Evolutionary conservation across 1,140 invertebrate genomes (phyloP), one percentile per base, ranked within the genome.

Genomic region (Solenopsis invicta): DNA sequence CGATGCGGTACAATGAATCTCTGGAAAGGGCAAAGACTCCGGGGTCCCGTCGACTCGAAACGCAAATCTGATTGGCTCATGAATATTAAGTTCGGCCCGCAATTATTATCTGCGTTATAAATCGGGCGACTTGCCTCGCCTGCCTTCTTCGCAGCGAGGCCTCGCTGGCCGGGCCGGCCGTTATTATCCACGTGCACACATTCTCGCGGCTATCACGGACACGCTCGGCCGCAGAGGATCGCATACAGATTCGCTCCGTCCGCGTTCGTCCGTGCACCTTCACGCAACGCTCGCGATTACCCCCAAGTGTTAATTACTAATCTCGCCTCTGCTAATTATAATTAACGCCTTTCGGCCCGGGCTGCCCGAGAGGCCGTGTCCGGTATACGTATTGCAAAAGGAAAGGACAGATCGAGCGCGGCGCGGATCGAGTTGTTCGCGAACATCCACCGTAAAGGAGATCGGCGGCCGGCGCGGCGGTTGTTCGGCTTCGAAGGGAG

Each of bases 71-170:
- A 95, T 95, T 95, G 94, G 94, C 94, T 95, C 95, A 95, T 95
- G 95, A 95, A 95, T 95, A 95, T 95, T 95, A 95, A 95, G 95
- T 95, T 95, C 93, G 94, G 93, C 92, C 94, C 91, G 94, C 95
- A 95, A 95, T 95, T 95, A 95, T 95, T 95, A 95, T 95, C 95
- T 94, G 94, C 94, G 94, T 95, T 95, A 95, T 95, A 95, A 95
- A 95, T 95, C 95, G 94, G 94, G 93, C 92, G 92, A 94, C 94
- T 92, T 93, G 94, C 92, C 92, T 94, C 92, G 92, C 88, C 92
- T 92, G 91, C 92, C 91, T 94, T 90, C 90, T 88, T 91, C 89
- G 86, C 91, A 90, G 91, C 86, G 91, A 82, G 29, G 87, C 90
- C 87, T 56, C 62, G 50, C 84, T 67, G 85, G 75, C 67, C 72